Evolutionary conservation across 2,113 vertebrate genomes (phyloP).

Genomic region (Hyaena hyaena): DNA sequence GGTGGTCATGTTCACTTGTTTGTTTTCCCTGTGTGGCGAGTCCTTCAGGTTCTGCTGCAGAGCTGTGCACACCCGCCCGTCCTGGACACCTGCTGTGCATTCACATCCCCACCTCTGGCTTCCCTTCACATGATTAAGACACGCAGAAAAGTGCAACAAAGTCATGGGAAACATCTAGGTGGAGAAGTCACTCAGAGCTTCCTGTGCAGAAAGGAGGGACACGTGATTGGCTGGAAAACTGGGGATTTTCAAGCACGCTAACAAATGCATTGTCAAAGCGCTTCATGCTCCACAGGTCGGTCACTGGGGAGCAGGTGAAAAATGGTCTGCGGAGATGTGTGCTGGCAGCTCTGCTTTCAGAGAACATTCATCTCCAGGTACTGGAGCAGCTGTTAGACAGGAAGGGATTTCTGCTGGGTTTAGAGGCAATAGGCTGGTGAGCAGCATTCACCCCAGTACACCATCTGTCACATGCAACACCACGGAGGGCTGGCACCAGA

Average conservation of each 20-base stretch:
- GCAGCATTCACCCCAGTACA: constrained; percentile 44
- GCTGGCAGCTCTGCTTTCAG: constrained; percentile 71
- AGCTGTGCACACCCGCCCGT: no score
- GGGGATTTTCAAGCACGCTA: constrained; percentile 38
- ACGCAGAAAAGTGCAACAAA: neutral
- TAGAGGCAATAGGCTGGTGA: constrained; percentile 68
- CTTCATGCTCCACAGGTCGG: constrained; percentile 61
- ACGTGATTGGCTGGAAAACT: neutral
- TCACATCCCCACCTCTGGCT: neutral
- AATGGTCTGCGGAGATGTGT: constrained; percentile 51
- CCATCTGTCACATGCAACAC: constrained; percentile 57
- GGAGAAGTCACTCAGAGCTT: neutral
- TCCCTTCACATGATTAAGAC: neutral
- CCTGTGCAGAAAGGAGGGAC: neutral
- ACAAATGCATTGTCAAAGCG: constrained; percentile 66
- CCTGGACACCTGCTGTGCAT: neutral
- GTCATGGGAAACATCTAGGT: neutral
- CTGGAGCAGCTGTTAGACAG: constrained; percentile 64
- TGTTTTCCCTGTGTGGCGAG: neutral
- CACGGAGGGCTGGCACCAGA: neutral
- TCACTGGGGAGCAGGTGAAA: constrained; percentile 68
- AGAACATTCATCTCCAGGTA: constrained; percentile 65
- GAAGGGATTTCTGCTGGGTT: constrained; percentile 28
- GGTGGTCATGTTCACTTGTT: rapidly evolving
- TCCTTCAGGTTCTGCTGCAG: no score